A percentile compares a stretch with the other conserved stretches of the same genome.
These are phyloP conservation scores for Diabrotica undecimpunctata DNA, from an alignment of 1,140 invertebrate species.

Conservation along the genomic window DNA sequence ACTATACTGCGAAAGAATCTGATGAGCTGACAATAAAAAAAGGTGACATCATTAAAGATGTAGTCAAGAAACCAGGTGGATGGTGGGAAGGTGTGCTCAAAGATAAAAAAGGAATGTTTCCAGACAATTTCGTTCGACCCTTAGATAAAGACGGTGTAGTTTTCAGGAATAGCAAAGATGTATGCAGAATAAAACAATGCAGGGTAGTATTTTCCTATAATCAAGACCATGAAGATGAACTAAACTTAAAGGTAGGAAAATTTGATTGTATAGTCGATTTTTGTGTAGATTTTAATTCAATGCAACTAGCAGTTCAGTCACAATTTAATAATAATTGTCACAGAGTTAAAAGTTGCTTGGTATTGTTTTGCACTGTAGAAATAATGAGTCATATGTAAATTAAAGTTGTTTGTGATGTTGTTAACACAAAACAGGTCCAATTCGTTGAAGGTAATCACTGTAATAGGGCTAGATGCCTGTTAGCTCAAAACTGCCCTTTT, in stretches of 20 bases:
- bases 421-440: too few relatives aligned
- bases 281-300: too few relatives aligned
- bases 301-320: too few relatives aligned
- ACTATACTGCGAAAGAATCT: conserved; percentile 74
- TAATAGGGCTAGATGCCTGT: too few relatives aligned
- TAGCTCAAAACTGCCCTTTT: too few relatives aligned
- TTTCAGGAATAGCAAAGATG: conserved; percentile 35
- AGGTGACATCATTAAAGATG: conserved; percentile 84
- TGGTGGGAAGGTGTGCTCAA: conserved; percentile 95
- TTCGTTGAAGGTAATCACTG: too few relatives aligned
- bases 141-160: conserved; percentile 42
- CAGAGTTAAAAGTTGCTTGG: too few relatives aligned
- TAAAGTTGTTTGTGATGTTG: too few relatives aligned
- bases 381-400: too few relatives aligned
- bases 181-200: conserved; percentile 57
- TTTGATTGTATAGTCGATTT: conserved; percentile 73
- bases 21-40: conserved; percentile 84
- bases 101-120: conserved; percentile 91
- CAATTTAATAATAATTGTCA: too few relatives aligned
- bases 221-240: conserved; percentile 88
- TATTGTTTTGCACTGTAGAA: too few relatives aligned
- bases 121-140: conserved; percentile 92
- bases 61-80: conserved; percentile 80
- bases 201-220: conserved; percentile 87
- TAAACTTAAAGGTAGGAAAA: conserved; percentile 81